phyloP scores from a whole-genome alignment of 2,113 vertebrate genomes.

The Nyctereutes procyonoides region DNA sequence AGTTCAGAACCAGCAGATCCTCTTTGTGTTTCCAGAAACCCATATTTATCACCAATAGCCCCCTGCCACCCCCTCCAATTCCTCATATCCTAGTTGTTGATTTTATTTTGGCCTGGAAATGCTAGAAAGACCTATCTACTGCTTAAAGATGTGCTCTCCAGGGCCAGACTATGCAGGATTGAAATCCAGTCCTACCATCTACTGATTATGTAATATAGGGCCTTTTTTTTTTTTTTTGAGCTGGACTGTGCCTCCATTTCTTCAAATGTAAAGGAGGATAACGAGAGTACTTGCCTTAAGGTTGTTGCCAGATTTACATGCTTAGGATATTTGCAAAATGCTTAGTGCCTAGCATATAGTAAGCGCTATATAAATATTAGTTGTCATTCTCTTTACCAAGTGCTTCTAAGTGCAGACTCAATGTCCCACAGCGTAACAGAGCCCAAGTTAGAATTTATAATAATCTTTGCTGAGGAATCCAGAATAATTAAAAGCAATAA shows the following conservation, averaged over 20 bases:
- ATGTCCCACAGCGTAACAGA: neutral
- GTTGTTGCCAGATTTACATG: neutral
- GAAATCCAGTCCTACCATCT: neutral
- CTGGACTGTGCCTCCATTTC: neutral
- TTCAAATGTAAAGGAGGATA: neutral
- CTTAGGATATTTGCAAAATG: neutral
- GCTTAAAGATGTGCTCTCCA: neutral
- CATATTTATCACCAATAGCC: neutral
- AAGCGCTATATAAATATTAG: neutral
- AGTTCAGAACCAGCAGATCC: neutral
- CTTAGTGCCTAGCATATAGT: neutral
- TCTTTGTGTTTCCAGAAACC: neutral
- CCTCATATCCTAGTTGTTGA: neutral
- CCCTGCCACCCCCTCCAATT: neutral
- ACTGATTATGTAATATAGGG: neutral
- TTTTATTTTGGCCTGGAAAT: neutral
- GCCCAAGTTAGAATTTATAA: neutral
- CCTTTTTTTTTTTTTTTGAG: neutral
- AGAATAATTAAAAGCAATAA: conserved; percentile 32
- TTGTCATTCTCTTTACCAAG: neutral
- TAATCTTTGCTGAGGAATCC: neutral
- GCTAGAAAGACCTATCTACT: neutral
- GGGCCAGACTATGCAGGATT: neutral
- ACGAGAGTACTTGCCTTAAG: neutral
- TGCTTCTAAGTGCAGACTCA: neutral